Evolutionary conservation across 1,140 invertebrate genomes (phyloP).

Genomic region (Micrasema minimum): DNA sequence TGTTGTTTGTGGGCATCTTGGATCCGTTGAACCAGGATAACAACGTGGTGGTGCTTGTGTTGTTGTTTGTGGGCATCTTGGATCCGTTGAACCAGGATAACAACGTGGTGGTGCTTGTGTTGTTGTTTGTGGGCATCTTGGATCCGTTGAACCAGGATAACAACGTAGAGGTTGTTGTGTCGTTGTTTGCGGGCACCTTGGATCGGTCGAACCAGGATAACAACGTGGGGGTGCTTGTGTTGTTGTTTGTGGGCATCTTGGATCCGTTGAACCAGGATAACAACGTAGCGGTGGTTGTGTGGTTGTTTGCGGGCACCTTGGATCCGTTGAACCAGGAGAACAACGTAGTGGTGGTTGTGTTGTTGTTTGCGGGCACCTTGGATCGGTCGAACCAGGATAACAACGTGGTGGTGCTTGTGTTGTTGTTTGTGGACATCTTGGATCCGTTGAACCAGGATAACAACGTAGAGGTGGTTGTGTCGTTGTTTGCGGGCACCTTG

Average conservation of each 20-base stretch:
- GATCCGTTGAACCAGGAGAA: constrained; percentile 52
- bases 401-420: constrained; percentile 57
- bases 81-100: constrained; percentile 55
- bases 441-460: constrained; percentile 60
- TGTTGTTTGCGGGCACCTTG: constrained; percentile 55
- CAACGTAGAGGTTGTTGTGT: constrained; percentile 52
- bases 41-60: constrained; percentile 50
- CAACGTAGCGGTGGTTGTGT: constrained; percentile 49
- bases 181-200: constrained; percentile 55
- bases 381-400: constrained; percentile 55
- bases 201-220: constrained; percentile 60
- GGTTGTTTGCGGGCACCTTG: constrained; percentile 36
- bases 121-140: constrained; percentile 55
- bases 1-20: constrained; percentile 56
- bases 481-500: constrained; percentile 56
- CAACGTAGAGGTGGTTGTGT: constrained; percentile 55
- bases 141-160: constrained; percentile 60
- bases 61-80: constrained; percentile 53
- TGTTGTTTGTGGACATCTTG: constrained; percentile 56
- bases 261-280: constrained; percentile 57
- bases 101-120: constrained; percentile 34
- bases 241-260: constrained; percentile 56
- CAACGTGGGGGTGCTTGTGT: constrained; percentile 55
- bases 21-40: constrained; percentile 59
- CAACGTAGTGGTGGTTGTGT: constrained; percentile 55